Conservation (phyloP, 2,888 invertebrate genomes). For the Ommatoiulus sabulosus region DNA sequence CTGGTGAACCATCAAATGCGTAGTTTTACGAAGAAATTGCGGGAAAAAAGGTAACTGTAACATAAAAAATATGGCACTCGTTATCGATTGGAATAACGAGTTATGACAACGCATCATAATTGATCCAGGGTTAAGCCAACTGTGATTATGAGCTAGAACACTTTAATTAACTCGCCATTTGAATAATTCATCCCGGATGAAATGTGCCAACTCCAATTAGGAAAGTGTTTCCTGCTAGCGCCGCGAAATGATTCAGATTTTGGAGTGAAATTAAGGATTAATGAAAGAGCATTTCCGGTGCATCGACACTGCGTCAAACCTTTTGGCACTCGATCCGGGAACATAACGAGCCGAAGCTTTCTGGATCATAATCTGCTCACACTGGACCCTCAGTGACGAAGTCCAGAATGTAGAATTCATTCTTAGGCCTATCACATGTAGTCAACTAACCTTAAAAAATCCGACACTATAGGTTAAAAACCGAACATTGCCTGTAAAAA, state of each 20-base stretch:
- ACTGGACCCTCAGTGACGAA: too few species aligned
- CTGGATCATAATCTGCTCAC: neutral
- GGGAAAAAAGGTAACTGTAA: neutral
- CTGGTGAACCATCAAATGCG: neutral
- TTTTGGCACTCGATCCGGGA: too few species aligned
- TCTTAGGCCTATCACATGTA: too few species aligned
- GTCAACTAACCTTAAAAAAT: too few species aligned
- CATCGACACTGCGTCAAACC: neutral
- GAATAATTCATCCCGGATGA: neutral
- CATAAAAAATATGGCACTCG: too few species aligned
- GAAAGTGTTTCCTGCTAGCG: neutral
- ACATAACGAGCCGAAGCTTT: neutral
- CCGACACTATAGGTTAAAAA: too few species aligned
- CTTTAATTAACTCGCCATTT: constrained; percentile 9
- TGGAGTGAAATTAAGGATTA: neutral
- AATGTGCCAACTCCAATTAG: constrained; percentile 27
- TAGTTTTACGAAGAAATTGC: neutral
- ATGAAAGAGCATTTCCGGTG: neutral
- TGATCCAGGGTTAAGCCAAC: neutral
- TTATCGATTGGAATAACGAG: neutral
- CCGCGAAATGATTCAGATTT: constrained; percentile 7
- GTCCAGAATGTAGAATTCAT: too few species aligned
- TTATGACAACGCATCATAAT: neutral
- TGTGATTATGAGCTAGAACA: neutral
- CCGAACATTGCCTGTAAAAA: too few species aligned